Base-by-base conservation (phyloP, 2,113 vertebrate genomes). In the Planiliza haematocheilus region DNA sequence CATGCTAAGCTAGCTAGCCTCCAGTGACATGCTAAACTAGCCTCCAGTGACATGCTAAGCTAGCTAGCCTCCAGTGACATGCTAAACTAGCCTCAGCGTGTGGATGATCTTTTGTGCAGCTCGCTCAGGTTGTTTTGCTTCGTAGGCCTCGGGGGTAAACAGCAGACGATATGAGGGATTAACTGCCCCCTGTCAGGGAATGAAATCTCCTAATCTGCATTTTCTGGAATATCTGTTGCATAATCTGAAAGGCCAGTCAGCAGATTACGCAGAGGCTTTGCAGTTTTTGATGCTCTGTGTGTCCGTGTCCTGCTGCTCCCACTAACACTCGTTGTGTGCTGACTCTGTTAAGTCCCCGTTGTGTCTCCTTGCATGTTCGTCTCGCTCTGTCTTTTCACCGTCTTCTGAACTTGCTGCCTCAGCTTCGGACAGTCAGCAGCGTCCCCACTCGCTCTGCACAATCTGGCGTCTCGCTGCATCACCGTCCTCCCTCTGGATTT, bases 211-310 rank as follows among this genome's bases (percentile, higher is more conserved):
- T 85, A 87, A 89, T 91, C 90, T 68, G 82, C 64, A 65, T n/a
- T 80, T 88, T 89, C 70, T 76, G 70, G 78, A 83, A 86, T 81
- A 82, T 79, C 48, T 9, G 34, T 88, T 90, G 84, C 70, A 50
- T 91, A 91, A 93, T 85, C 79, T 30, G 62, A 83, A 17, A 55
- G 11, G 72, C 77, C 76, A 16, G 16, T 59, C 56, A 46, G 56
- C 50, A 70, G 84, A 81, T 87, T 86, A 87, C 1, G 70, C 50
- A 67, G 62, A 65, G 75, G 79, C 68, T 87, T 88, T 75, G 64
- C 38, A 42, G 3, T 65, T 68, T 78, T 43, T 65, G 45, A 56
- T 70, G 72, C 48, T 18, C n/a, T 49, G 70, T 77, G 65, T 74
- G 46, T 70, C 1, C 20, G 55, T 69, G 61, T 67, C 20, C 59